Evolutionary conservation across 2,797 vertebrate genomes (phyloP), one percentile per base, ranked within the genome.

Genomic region (Macropus fuliginosus): DNA sequence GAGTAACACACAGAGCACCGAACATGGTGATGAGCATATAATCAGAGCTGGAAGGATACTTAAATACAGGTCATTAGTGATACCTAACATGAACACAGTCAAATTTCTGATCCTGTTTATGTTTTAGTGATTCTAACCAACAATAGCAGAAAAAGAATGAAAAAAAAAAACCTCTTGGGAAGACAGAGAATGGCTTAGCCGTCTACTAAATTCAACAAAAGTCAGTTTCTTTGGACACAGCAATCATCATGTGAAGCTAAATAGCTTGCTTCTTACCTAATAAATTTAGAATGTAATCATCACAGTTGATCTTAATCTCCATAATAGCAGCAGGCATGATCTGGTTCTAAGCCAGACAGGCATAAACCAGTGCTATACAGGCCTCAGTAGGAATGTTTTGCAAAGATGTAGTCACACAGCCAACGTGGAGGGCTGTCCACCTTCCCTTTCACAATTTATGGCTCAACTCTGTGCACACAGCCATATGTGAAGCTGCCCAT

Each of bases 321-420:
- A 55, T 91, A 90, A 87, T 93, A 97, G 93, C 52, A 98, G 90
- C 92, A 98, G 93, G 59, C 96, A 91, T 93, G 95, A 95, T 93
- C 54, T 91, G 89, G 52, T 87, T 91, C 96, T 90, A 97, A 93
- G 66, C 24, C 59, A 96, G 56, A 74, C 50, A 96, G 54, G 91
- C 4, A 12, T 46, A 97, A 95, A 91, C 92, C 74, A 54, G 27
- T 29, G 29, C 57, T 92, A 95, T 24, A 91, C 9, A 56, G 24
- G 91, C 87, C 91, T 24, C n/a, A 92, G 94, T 91, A 92, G 54
- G 74, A 1, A 40, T 52, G 50, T 46, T 40, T 90, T 92, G 29
- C 13, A 95, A 95, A 95, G 93, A 56, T 11, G 28, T 55, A 81
- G 6, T 91, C 62, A 52, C 27, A 8, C 46, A 66, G 54, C 5